Conservation (phyloP, 2,888 invertebrate species). For the Eulithis prunata region DNA sequence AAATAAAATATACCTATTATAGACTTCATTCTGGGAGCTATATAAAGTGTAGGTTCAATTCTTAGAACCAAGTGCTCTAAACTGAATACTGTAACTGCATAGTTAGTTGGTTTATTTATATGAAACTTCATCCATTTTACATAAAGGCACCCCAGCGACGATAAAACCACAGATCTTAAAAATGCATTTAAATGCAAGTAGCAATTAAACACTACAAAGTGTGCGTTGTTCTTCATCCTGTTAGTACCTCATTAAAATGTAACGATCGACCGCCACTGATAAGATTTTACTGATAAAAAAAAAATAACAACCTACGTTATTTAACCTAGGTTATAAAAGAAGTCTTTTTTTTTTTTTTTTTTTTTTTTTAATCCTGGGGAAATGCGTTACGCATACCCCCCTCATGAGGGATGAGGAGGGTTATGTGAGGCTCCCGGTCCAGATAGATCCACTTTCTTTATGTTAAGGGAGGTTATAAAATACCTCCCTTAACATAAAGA, state of each 20-base stretch:
- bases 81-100: background rate
- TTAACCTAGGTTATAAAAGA: too few relatives aligned
- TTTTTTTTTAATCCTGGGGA: too few relatives aligned
- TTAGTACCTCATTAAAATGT: conserved; percentile 39
- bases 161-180: conserved; percentile 50
- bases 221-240: conserved; percentile 33
- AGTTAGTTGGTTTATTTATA: conserved; percentile 2
- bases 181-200: conserved; percentile 42
- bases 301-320: background rate
- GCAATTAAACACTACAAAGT: conserved; percentile 52
- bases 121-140: conserved; percentile 20
- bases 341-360: too few relatives aligned
- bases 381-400: too few relatives aligned
- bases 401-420: too few relatives aligned
- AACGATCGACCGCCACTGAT: conserved; percentile 16
- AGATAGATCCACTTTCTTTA: too few relatives aligned
- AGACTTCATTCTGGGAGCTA: too few relatives aligned
- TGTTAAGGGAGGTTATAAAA: too few relatives aligned
- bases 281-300: background rate
- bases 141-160: conserved; percentile 32
- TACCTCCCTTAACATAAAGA: too few relatives aligned
- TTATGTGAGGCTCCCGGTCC: too few relatives aligned
- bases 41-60: background rate
- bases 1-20: too few relatives aligned
- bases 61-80: background rate